Conservation (phyloP, 2,113 vertebrate genomes). For the Eulacestoma nigropectus region DNA sequence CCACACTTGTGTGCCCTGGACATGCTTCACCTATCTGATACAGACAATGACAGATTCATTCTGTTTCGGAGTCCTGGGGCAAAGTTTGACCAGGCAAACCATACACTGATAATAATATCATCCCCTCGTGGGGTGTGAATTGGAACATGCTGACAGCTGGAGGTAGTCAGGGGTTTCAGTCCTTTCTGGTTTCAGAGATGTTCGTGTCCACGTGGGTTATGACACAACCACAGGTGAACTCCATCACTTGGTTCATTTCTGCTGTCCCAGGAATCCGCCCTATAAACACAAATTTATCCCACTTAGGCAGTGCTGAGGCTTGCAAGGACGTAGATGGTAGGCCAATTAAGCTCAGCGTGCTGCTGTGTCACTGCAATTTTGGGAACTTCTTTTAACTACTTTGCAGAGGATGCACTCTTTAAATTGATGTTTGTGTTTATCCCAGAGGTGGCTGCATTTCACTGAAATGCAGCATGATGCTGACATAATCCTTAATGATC, state of each 20-base stretch:
- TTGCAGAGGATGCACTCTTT: neutral
- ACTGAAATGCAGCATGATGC: neutral
- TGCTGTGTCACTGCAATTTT: neutral
- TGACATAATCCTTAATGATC: neutral
- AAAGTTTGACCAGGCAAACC: neutral
- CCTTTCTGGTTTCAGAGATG: neutral
- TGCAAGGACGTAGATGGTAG: neutral
- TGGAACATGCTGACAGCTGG: neutral
- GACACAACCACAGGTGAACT: neutral
- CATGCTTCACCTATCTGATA: neutral
- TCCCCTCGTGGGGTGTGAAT: neutral
- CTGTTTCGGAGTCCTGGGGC: neutral
- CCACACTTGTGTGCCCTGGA: neutral
- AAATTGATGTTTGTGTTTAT: neutral
- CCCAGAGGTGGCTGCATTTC: neutral
- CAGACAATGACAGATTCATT: fast-evolving
- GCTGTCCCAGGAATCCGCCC: neutral
- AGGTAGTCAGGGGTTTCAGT: neutral
- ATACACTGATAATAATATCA: too few relatives aligned
- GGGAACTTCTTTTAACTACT: neutral
- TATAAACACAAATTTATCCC: neutral
- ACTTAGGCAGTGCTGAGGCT: neutral
- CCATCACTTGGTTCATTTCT: neutral
- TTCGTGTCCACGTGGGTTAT: neutral
- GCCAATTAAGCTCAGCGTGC: neutral